A percentile compares a stretch with the other conserved stretches of the same genome.
Evolutionary conservation across 30 jellyfish, hydroid and myxozoan species (phyloP).

Genomic region (Sanderia malayensis): DNA sequence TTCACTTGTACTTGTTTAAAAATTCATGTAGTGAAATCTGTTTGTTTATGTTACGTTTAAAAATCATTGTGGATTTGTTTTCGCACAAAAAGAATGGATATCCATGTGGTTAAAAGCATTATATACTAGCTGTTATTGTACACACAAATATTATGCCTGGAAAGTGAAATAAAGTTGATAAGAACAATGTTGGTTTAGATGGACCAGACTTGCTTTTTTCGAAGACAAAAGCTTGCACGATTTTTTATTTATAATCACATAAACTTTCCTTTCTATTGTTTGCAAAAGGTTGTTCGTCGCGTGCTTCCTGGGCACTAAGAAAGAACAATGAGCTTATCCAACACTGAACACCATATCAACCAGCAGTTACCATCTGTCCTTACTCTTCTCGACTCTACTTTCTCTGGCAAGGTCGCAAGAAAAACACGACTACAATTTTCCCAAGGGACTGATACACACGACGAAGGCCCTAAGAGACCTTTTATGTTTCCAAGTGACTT

Average conservation of each 20-base stretch:
- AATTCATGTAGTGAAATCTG: too few relatives aligned
- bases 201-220: background rate
- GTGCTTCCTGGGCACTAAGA: constrained; percentile 74
- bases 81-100: too few relatives aligned
- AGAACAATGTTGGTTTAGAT: background rate
- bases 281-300: constrained; percentile 58
- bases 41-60: too few relatives aligned
- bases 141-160: too few relatives aligned
- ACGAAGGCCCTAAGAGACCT: constrained; percentile 54
- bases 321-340: constrained; percentile 71
- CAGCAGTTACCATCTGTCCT: constrained; percentile 79
- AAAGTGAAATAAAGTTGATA: too few relatives aligned
- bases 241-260: constrained; percentile 26
- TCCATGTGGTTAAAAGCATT: too few relatives aligned
- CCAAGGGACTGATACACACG: constrained; percentile 34
- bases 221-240: constrained; percentile 29
- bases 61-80: too few relatives aligned
- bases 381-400: constrained; percentile 69
- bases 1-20: too few relatives aligned
- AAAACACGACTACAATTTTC: constrained; percentile 32
- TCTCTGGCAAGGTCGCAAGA: constrained; percentile 53
- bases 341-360: constrained; percentile 61
- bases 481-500: constrained; percentile 82
- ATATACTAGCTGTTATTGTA: too few relatives aligned
- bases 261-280: constrained; percentile 37